A percentile compares a stretch with the other conserved stretches of the same genome.
phyloP scores from a whole-genome alignment of 2,797 vertebrate species.

The Lacerta viridis region DNA sequence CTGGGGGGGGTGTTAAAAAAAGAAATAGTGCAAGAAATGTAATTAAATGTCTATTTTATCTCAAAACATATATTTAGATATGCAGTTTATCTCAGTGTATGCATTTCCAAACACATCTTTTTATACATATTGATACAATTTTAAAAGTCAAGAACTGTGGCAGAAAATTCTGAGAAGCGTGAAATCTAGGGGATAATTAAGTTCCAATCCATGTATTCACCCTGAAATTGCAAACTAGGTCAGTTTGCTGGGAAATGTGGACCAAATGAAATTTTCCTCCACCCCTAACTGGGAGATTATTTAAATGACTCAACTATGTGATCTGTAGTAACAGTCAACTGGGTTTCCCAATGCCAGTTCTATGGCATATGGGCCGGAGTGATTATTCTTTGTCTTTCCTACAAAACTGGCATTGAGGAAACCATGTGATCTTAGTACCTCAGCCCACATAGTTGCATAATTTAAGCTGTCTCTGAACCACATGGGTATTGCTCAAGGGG shows the following conservation, averaged over 20 bases:
- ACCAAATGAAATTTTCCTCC: neutral
- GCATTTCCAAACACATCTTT: too few relatives aligned
- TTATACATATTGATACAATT: too few relatives aligned
- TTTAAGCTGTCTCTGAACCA: neutral
- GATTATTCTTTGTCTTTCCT: neutral
- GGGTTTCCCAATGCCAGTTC: neutral
- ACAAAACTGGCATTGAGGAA: neutral
- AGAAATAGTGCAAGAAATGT: neutral
- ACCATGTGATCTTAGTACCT: neutral
- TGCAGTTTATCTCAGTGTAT: neutral
- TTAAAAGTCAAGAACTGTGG: neutral
- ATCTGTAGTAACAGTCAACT: neutral
- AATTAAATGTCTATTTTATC: neutral
- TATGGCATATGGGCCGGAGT: neutral
- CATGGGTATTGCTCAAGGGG: neutral
- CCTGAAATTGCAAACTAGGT: neutral
- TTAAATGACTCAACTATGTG: neutral
- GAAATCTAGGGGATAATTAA: neutral
- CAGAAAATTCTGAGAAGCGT: neutral
- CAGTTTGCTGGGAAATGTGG: neutral
- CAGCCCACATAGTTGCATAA: neutral
- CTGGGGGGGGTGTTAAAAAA: neutral
- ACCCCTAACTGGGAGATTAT: neutral
- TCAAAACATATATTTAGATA: neutral
- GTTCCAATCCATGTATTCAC: neutral